These are phyloP conservation scores for Hystrix brachyura DNA, from an alignment of 2,113 vertebrate species.

Conservation along the genomic window DNA sequence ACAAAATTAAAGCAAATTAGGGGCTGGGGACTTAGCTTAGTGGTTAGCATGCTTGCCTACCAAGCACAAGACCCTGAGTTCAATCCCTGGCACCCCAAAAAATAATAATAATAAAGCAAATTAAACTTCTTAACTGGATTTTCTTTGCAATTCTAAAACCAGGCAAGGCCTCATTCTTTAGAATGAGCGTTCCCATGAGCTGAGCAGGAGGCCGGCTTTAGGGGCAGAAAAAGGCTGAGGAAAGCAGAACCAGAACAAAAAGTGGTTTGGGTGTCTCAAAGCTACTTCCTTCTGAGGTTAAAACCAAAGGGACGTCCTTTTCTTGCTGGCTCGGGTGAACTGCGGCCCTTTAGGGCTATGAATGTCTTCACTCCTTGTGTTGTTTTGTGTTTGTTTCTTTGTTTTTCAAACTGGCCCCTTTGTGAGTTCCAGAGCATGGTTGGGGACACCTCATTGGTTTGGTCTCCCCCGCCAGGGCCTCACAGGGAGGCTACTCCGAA, in stretches of 20 bases:
- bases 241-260: not conserved
- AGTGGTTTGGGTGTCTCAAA: not conserved
- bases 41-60: no score
- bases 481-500: not conserved
- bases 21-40: no score
- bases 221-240: not conserved
- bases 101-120: not conserved
- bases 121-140: not conserved
- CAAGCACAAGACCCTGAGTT: no score
- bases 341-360: not conserved
- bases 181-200: not conserved
- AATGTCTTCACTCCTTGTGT: not conserved
- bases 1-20: not conserved
- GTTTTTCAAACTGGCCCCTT: not conserved
- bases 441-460: not conserved
- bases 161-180: not conserved
- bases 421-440: not conserved
- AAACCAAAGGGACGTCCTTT: not conserved
- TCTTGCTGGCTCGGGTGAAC: not conserved
- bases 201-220: not conserved
- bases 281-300: not conserved
- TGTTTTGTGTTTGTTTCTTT: not conserved
- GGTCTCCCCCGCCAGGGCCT: not conserved
- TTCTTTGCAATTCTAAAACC: not conserved
- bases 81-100: no score